A percentile compares a stretch with the other conserved stretches of the same genome.
phyloP scores from a whole-genome alignment of 92 coral and sea anemone species.

The Parazoanthus atlanticus region DNA sequence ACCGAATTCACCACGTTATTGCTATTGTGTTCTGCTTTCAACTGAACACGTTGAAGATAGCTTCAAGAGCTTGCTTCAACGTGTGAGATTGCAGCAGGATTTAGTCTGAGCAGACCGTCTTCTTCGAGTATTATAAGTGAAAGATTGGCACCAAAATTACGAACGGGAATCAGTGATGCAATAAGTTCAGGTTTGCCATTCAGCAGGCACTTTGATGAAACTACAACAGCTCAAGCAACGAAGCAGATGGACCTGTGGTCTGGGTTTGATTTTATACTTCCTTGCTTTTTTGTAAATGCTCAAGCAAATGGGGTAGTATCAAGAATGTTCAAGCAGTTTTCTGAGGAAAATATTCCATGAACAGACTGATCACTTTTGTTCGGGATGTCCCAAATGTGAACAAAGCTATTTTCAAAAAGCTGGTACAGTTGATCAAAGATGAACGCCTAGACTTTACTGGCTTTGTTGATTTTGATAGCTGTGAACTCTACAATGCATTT shows the following conservation, averaged over 20 bases:
- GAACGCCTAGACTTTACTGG: conserved; percentile 53
- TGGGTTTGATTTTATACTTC: neutral
- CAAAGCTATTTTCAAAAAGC: conserved; percentile 51
- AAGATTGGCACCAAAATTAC: no score
- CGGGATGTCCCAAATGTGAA: conserved; percentile 63
- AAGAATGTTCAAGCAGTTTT: neutral
- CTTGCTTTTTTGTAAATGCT: no score
- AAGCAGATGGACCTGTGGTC: neutral
- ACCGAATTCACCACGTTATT: no score
- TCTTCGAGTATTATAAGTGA: no score
- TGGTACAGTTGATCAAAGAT: conserved; percentile 52
- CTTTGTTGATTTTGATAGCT: conserved; percentile 59
- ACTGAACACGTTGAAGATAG: conserved; percentile 35
- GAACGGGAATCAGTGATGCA: conserved; percentile 12
- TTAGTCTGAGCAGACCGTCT: conserved; percentile 35
- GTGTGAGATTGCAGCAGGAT: conserved; percentile 29
- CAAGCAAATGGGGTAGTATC: no score
- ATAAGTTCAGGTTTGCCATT: conserved; percentile 1
- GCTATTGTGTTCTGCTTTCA: conserved; percentile 30
- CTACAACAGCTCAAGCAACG: neutral
- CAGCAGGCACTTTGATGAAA: neutral
- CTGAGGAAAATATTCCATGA: neutral
- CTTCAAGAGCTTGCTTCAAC: conserved; percentile 29
- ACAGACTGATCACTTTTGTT: conserved; percentile 40
- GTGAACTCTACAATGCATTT: conserved; percentile 58